phyloP scores from a whole-genome alignment of 2,797 vertebrate species.

The Dendrocincla tyrannina region DNA sequence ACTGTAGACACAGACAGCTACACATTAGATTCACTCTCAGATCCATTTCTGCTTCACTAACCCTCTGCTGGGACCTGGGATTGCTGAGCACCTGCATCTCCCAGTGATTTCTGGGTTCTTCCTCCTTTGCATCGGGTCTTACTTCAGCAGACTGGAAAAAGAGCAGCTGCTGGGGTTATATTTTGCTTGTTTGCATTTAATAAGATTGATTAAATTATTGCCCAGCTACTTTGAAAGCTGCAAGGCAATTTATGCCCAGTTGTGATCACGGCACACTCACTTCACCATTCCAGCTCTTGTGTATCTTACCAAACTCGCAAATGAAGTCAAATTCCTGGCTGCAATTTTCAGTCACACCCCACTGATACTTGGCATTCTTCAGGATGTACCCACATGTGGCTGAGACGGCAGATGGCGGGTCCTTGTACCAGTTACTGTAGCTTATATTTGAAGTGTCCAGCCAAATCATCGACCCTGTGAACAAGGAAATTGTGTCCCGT shows the following conservation, averaged over 20 bases:
- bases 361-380: slow-evolving; percentile 82
- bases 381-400: slow-evolving; percentile 82
- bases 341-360: slow-evolving; percentile 85
- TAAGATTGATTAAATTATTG: not conserved
- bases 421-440: slow-evolving; percentile 84
- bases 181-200: not conserved
- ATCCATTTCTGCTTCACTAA: not conserved
- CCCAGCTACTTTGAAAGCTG: not conserved
- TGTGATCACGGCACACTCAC: not conserved
- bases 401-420: slow-evolving; percentile 49
- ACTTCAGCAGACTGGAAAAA: not conserved
- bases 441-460: slow-evolving; percentile 87
- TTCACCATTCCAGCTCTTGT: not conserved
- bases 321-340: slow-evolving; percentile 86
- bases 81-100: not conserved
- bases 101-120: not conserved
- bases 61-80: not conserved
- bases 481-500: not conserved
- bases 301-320: slow-evolving; percentile 87
- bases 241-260: not conserved
- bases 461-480: slow-evolving; percentile 85
- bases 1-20: not conserved
- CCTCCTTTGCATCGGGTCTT: not conserved
- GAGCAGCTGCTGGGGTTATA: not conserved
- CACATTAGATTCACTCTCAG: not conserved